Evolutionary conservation across 2,113 vertebrate genomes (phyloP).

Genomic region (cat (Felis catus)): DNA sequence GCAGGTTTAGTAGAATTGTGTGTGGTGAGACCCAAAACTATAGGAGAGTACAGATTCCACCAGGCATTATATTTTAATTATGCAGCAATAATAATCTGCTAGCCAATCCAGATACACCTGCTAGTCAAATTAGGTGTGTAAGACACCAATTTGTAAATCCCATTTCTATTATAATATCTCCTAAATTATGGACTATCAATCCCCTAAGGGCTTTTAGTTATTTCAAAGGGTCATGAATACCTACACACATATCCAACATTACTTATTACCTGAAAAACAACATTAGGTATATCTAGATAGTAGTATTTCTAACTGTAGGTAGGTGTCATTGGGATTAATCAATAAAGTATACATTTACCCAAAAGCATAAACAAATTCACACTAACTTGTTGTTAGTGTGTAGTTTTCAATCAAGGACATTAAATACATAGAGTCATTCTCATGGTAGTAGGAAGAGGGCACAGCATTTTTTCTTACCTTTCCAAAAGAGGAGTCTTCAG

Average conservation of each 20-base stretch:
- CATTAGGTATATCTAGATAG: background rate
- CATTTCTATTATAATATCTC: background rate
- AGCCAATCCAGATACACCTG: background rate
- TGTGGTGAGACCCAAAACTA: background rate
- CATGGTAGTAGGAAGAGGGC: background rate
- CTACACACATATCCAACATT: background rate
- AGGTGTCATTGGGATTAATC: background rate
- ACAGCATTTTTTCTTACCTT: background rate
- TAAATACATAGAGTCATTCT: background rate
- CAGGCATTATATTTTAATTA: background rate
- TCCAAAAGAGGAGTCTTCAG: background rate
- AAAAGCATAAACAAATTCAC: conserved; percentile 4
- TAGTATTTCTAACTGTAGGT: background rate
- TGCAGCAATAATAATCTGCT: background rate
- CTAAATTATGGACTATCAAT: background rate
- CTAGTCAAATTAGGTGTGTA: background rate
- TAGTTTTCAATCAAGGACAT: background rate
- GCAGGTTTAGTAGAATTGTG: background rate
- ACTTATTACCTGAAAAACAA: background rate
- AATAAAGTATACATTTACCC: background rate
- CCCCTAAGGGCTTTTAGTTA: background rate
- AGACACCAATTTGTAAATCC: background rate
- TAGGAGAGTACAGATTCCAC: background rate
- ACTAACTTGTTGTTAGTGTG: background rate
- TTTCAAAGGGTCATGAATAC: background rate